Base-by-base conservation (phyloP, 2,888 invertebrate genomes). In the Nemotelus pantherinus region DNA sequence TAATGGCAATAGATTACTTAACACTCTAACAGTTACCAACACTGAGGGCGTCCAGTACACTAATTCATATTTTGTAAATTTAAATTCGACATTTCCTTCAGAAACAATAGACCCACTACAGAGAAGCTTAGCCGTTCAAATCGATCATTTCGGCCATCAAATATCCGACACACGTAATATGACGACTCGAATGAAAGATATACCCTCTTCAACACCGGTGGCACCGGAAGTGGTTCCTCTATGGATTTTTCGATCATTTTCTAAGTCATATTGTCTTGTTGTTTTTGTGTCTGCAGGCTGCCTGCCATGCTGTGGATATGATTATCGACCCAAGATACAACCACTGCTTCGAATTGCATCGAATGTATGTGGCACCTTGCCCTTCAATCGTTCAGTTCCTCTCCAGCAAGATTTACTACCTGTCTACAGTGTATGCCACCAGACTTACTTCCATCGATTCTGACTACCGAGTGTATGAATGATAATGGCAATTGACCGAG, bases 181-280 rank as follows among this genome's bases (percentile, higher is more conserved):
- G 70, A 70, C 70, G 55, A 70, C 39, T 68, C 50, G 43, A 53
- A 70, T 55, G 55, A 70, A 48, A 68, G 70, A 55, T 70, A 68
- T 41, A 10, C 53, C n/a, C 53, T 55, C 55, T 39, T 53, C 53
- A 70, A 43, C 70, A 70, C 53, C 55, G 70, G 70, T 70, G 55
- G 70, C 70, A 70, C 70, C 70, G 70, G 70, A 70, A 70, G 55
- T 70, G 70, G 70, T 70, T 70, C 70, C 70, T 55, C 70, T 41
- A 55, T 70, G 55, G 70, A 70, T 43, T 70, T 70, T 70, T 70
- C 55, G 45, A 65, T 65, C 47, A 41, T 25, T 25, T 43, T 63
- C 63, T 47, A 44, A 10, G 45, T 10, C 25, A 45, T 45, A 43
- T 47, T 6, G 45, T 65, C 47, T 65, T 65, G 3, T 25, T 25